phyloP scores from a whole-genome alignment of 2,113 vertebrate genomes.

The Oxyruncus cristatus region DNA sequence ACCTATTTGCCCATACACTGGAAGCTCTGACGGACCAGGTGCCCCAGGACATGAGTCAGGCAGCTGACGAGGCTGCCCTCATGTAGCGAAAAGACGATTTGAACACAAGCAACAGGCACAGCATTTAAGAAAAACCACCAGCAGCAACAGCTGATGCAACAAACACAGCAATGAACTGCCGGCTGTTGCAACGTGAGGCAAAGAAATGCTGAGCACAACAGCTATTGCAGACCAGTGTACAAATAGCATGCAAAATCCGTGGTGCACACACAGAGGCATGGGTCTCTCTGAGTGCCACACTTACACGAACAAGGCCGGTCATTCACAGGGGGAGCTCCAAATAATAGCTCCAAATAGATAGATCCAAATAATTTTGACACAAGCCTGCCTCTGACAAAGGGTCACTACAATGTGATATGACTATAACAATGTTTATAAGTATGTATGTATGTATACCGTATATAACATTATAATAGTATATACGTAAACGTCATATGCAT shows the following conservation, averaged over 20 bases:
- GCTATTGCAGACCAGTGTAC: too few relatives aligned
- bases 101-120: not conserved
- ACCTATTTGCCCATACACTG: not conserved
- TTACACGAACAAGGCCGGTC: not conserved
- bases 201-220: not conserved
- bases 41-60: not conserved
- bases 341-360: too few relatives aligned
- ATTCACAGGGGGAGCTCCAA: not conserved
- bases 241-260: accelerated
- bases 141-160: not conserved
- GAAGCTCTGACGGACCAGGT: not conserved
- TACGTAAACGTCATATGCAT: accelerated
- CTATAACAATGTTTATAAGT: not conserved
- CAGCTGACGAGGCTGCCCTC: not conserved
- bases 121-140: accelerated
- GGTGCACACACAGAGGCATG: not conserved
- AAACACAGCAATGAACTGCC: not conserved
- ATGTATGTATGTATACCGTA: too few relatives aligned
- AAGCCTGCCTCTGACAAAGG: not conserved
- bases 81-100: not conserved
- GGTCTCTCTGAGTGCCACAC: accelerated
- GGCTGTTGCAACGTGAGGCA: not conserved
- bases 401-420: not conserved
- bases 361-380: not conserved
- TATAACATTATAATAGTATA: not conserved